These are phyloP conservation scores for Diplogasteroides magnus DNA, from an alignment of 1,140 invertebrate genomes.

Conservation along the genomic window DNA sequence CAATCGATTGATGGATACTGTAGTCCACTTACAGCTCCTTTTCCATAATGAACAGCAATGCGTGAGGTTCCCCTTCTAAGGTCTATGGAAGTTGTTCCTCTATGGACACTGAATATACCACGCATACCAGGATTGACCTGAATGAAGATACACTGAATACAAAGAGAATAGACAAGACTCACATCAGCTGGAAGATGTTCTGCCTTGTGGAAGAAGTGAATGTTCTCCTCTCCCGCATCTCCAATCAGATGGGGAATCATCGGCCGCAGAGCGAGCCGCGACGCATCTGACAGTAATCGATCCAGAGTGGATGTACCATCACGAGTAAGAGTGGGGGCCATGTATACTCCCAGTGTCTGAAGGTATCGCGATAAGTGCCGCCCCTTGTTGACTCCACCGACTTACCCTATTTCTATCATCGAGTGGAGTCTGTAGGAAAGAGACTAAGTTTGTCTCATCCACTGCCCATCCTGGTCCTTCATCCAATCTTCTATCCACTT, in stretches of 20 bases:
- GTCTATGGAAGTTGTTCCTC: background rate
- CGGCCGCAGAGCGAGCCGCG: background rate
- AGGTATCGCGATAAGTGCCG: too few species aligned
- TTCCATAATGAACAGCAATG: background rate
- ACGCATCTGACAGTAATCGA: background rate
- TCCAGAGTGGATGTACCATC: too few species aligned
- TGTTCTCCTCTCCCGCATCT: background rate
- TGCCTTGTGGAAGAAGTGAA: background rate
- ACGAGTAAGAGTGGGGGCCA: too few species aligned
- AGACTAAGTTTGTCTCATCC: background rate
- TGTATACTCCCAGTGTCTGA: too few species aligned
- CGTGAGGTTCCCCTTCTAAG: background rate
- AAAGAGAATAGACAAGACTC: background rate
- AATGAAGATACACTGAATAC: too few species aligned
- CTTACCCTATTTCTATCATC: background rate
- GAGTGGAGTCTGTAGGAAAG: background rate
- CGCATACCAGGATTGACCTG: background rate
- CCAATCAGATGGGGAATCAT: background rate
- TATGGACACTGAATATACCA: background rate
- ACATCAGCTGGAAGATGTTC: background rate
- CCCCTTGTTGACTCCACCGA: too few species aligned
- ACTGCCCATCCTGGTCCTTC: background rate
- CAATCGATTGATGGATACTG: background rate
- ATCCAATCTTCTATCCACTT: too few species aligned
- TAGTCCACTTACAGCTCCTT: background rate